These are phyloP conservation scores for Barypeithes pellucidus DNA, from an alignment of 2,888 invertebrate species.

Conservation along the genomic window DNA sequence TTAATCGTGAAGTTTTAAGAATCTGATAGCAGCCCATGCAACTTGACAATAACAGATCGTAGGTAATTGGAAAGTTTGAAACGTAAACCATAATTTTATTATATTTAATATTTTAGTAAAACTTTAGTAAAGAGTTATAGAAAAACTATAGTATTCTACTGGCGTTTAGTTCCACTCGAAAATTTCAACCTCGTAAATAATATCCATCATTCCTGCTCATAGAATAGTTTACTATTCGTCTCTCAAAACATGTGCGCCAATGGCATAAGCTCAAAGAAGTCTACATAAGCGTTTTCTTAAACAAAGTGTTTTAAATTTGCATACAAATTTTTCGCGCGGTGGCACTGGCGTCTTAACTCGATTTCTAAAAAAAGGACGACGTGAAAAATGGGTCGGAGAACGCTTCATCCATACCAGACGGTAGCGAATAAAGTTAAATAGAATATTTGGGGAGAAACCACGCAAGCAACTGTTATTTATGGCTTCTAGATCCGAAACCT, in stretches of 20 bases:
- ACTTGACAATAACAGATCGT: too few relatives aligned
- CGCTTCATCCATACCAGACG: conserved; percentile 51
- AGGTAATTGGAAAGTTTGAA: too few relatives aligned
- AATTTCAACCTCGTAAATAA: too few relatives aligned
- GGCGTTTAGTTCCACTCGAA: too few relatives aligned
- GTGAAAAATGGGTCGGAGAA: conserved; percentile 59
- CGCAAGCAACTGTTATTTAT: background rate
- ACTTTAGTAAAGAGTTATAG: too few relatives aligned
- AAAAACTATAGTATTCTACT: too few relatives aligned
- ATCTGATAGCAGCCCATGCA: too few relatives aligned
- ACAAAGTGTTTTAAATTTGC: conserved; percentile 64
- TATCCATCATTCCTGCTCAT: too few relatives aligned
- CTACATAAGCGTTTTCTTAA: conserved; percentile 55
- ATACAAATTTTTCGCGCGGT: conserved; percentile 60
- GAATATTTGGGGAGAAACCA: conserved; percentile 20
- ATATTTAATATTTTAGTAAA: too few relatives aligned
- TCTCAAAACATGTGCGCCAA: background rate
- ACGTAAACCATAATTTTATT: too few relatives aligned
- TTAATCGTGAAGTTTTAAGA: too few relatives aligned
- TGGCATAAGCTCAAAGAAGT: background rate
- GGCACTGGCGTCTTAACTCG: conserved; percentile 54
- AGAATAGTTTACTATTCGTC: too few relatives aligned
- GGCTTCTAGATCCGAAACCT: background rate
- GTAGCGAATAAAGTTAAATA: conserved; percentile 33
- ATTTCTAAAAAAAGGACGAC: conserved; percentile 54